Percentiles rank a stretch among this genome's conserved stretches.
phyloP scores from a whole-genome alignment of 2,797 vertebrate genomes.

The Anguilla obscura region DNA sequence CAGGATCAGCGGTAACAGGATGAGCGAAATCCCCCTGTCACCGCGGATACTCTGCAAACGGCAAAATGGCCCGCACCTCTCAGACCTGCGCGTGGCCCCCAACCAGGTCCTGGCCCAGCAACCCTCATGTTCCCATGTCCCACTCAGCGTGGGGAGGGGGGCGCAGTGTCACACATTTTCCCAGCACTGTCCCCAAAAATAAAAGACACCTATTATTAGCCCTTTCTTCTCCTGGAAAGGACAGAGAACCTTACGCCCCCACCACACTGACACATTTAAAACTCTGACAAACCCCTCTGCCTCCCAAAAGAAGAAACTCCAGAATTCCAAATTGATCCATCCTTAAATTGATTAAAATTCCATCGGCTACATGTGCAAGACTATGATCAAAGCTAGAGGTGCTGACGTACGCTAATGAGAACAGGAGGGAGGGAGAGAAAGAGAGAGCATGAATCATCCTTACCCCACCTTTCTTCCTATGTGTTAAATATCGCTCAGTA shows the following conservation, averaged over 20 bases:
- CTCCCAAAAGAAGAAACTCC: neutral
- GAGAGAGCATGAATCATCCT: neutral
- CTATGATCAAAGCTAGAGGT: neutral
- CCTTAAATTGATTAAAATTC: neutral
- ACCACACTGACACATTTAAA: neutral
- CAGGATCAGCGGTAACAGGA: conserved; percentile 28
- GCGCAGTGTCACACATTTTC: neutral
- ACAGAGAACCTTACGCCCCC: neutral
- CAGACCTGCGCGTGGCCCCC: neutral
- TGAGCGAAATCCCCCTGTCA: conserved; percentile 61
- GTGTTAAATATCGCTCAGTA: neutral
- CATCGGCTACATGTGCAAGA: neutral
- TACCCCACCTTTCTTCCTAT: neutral
- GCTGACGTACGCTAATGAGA: neutral
- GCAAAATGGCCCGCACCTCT: neutral
- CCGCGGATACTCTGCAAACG: conserved; percentile 36
- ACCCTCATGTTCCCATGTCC: neutral
- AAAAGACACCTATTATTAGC: conserved; percentile 53
- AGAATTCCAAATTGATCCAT: neutral
- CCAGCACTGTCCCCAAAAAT: conserved; percentile 43
- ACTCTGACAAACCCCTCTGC: neutral
- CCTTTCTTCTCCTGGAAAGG: neutral
- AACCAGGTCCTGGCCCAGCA: neutral
- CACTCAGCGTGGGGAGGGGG: neutral
- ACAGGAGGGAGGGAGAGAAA: neutral